A percentile compares a stretch with the other conserved stretches of the same genome.
Evolutionary conservation across 1,140 invertebrate species (phyloP).

Genomic region (Eurosta solidaginis): DNA sequence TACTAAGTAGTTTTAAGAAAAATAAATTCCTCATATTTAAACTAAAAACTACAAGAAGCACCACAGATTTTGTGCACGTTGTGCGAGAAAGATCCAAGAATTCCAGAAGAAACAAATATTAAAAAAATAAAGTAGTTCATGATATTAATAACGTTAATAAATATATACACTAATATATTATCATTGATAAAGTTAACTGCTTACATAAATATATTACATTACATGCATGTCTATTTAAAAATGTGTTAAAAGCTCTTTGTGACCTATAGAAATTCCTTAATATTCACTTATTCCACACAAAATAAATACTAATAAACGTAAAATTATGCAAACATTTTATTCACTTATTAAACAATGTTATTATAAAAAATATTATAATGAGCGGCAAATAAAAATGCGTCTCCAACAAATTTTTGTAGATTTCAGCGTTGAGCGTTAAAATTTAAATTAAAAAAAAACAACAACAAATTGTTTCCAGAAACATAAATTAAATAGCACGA

Average conservation of each 20-base stretch:
- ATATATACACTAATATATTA: background rate
- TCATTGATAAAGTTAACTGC: constrained; percentile 15
- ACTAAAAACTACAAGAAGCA: background rate
- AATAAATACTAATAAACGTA: background rate
- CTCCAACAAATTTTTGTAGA: background rate
- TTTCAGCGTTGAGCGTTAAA: constrained; percentile 55
- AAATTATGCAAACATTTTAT: background rate
- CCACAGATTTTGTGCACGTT: constrained; percentile 52
- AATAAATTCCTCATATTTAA: background rate
- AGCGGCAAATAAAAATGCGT: background rate
- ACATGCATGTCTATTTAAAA: background rate
- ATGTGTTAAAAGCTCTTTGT: constrained; percentile 31
- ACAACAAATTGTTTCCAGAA: background rate
- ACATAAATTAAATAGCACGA: background rate
- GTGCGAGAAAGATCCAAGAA: background rate
- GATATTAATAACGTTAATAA: constrained; percentile 29
- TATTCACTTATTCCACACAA: background rate
- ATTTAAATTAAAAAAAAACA: constrained; percentile 41
- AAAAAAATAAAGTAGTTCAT: background rate
- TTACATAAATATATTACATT: constrained; percentile 35
- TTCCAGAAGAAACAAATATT: background rate
- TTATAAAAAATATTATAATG: constrained; percentile 13
- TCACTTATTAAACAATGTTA: background rate
- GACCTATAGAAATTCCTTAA: background rate
- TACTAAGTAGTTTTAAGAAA: background rate